Conservation (phyloP, 2,113 vertebrate species). For the Nansenia antarctica region DNA sequence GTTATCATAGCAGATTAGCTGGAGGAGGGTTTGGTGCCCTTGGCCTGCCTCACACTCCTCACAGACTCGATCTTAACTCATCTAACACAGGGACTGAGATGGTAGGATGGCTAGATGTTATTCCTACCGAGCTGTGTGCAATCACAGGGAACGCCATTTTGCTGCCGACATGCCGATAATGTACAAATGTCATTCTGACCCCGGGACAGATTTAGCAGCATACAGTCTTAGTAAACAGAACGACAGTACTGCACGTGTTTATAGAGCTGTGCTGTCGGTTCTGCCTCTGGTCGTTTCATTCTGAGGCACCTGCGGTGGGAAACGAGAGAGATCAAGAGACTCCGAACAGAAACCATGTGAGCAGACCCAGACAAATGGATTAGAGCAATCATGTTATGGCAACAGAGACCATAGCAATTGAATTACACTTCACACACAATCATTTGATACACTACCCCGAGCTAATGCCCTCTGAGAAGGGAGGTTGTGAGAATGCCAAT, state of each 20-base stretch:
- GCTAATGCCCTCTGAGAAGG: constrained; percentile 31
- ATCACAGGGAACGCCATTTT: too few relatives aligned
- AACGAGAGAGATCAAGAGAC: not conserved
- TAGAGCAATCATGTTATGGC: constrained; percentile 58
- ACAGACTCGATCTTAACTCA: too few relatives aligned
- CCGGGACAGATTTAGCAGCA: too few relatives aligned
- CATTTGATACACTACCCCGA: constrained; percentile 43
- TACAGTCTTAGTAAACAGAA: too few relatives aligned
- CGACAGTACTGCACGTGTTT: too few relatives aligned
- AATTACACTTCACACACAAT: constrained; percentile 45
- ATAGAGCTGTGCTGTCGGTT: not conserved
- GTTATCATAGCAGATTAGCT: constrained; percentile 16
- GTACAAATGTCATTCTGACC: too few relatives aligned
- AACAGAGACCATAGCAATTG: constrained; percentile 51
- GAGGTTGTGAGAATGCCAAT: not conserved
- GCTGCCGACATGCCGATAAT: too few relatives aligned
- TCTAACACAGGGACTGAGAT: too few relatives aligned
- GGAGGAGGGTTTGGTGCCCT: constrained; percentile 20
- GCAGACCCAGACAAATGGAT: constrained; percentile 49
- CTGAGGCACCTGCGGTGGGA: not conserved
- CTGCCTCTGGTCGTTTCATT: not conserved
- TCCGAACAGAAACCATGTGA: not conserved
- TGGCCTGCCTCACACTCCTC: too few relatives aligned
- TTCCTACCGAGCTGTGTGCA: too few relatives aligned
- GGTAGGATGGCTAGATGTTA: too few relatives aligned